A percentile compares a stretch with the other conserved stretches of the same genome.
phyloP scores from a whole-genome alignment of 1,140 invertebrate species.

The Arion vulgaris region DNA sequence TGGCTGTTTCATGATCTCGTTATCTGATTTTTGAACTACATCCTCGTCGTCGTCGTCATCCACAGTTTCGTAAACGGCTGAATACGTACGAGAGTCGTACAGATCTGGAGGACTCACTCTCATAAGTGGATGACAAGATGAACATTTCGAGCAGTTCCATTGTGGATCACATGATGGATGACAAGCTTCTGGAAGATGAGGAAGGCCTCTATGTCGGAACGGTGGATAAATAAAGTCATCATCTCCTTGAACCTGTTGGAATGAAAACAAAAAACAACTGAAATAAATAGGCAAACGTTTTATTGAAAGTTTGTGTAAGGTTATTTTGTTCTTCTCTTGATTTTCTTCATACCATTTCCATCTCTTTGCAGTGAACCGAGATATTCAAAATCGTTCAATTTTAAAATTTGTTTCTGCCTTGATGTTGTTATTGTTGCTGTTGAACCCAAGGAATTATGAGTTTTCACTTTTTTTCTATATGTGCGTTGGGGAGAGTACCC shows the following conservation, averaged over 20 bases:
- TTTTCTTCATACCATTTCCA: too few species aligned
- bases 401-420: too few species aligned
- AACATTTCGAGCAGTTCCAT: slow-evolving; percentile 26
- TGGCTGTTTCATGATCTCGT: background rate
- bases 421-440: too few species aligned
- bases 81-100: slow-evolving; percentile 21
- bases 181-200: slow-evolving; percentile 11
- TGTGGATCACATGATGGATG: slow-evolving; percentile 16
- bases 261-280: background rate
- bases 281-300: too few species aligned
- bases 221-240: slow-evolving; percentile 30
- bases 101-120: slow-evolving; percentile 2
- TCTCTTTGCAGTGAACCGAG: too few species aligned
- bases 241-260: slow-evolving; percentile 26
- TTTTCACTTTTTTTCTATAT: too few species aligned
- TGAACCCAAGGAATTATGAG: too few species aligned
- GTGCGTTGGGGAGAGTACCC: too few species aligned
- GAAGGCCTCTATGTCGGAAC: slow-evolving; percentile 31
- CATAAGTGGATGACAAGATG: slow-evolving; percentile 33
- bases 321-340: too few species aligned
- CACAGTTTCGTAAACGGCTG: slow-evolving; percentile 39
- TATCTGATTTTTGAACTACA: background rate
- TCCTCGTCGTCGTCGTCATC: slow-evolving; percentile 33
- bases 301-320: too few species aligned
- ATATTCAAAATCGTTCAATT: too few species aligned